A percentile compares a stretch with the other conserved stretches of the same genome.
Conservation (phyloP, 2,888 invertebrate genomes). For the Eilema depressum region DNA sequence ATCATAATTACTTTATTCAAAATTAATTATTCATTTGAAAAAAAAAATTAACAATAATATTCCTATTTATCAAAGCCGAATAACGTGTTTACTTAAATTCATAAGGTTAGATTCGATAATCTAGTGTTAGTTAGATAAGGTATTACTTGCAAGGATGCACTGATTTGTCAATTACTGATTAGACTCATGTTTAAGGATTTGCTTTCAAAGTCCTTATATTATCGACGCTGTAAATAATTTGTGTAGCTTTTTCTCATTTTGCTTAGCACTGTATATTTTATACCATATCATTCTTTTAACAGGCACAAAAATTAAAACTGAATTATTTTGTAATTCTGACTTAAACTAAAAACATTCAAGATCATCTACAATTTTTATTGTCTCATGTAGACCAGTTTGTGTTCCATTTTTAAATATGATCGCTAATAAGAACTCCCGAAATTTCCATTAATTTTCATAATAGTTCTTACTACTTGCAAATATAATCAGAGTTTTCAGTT, state of each 20-base stretch:
- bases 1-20: neutral
- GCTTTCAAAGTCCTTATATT: constrained; percentile 71
- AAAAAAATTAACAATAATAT: neutral
- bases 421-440: neutral
- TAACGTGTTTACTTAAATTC: neutral
- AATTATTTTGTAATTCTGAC: neutral
- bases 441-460: neutral
- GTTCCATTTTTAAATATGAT: neutral
- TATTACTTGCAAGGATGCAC: constrained; percentile 76
- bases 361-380: neutral
- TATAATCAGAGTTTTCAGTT: neutral
- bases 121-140: constrained; percentile 33
- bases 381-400: neutral
- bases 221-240: constrained; percentile 73
- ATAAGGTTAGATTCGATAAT: neutral
- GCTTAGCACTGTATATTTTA: neutral
- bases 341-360: neutral
- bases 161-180: constrained; percentile 87
- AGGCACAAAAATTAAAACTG: neutral
- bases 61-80: neutral
- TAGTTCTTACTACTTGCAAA: neutral
- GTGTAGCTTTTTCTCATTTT: constrained; percentile 56
- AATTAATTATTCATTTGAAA: neutral
- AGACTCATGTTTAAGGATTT: constrained; percentile 80
- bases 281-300: neutral